These are phyloP conservation scores for mouse (Mus musculus) DNA, from an alignment of 2,113 vertebrate species.

Conservation along the genomic window DNA sequence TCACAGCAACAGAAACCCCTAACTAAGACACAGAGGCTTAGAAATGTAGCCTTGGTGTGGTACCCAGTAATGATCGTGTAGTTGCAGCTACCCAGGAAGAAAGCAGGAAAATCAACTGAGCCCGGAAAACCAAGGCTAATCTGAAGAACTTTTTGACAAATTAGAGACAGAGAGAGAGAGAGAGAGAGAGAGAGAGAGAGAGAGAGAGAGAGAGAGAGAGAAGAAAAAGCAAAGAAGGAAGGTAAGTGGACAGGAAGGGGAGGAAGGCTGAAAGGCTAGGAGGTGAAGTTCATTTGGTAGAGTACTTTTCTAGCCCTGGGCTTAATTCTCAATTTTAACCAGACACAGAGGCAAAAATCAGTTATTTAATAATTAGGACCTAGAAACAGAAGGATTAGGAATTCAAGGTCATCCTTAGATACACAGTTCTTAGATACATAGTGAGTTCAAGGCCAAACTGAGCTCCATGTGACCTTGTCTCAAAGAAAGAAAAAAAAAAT, in stretches of 20 bases:
- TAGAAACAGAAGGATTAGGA: not conserved
- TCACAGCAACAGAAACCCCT: no score
- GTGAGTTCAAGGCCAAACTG: not conserved
- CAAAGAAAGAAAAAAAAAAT: not conserved
- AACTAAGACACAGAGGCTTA: not conserved
- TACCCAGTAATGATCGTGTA: not conserved
- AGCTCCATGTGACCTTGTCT: not conserved
- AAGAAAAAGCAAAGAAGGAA: not conserved
- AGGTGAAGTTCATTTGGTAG: not conserved
- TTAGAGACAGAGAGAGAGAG: no score
- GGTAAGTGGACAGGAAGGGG: rapidly evolving
- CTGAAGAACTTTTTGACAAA: not conserved
- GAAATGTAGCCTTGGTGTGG: not conserved
- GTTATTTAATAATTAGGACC: not conserved
- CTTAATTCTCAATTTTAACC: not conserved
- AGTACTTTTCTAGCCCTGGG: not conserved
- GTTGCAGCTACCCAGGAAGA: not conserved
- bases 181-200: not conserved
- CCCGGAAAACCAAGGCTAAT: not conserved
- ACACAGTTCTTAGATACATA: not conserved
- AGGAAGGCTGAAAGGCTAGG: not conserved
- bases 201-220: not conserved
- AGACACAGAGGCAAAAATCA: not conserved
- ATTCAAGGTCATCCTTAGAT: not conserved
- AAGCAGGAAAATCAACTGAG: not conserved